Base-by-base conservation (phyloP, 2,113 vertebrate genomes). In the Arizona elegans region DNA sequence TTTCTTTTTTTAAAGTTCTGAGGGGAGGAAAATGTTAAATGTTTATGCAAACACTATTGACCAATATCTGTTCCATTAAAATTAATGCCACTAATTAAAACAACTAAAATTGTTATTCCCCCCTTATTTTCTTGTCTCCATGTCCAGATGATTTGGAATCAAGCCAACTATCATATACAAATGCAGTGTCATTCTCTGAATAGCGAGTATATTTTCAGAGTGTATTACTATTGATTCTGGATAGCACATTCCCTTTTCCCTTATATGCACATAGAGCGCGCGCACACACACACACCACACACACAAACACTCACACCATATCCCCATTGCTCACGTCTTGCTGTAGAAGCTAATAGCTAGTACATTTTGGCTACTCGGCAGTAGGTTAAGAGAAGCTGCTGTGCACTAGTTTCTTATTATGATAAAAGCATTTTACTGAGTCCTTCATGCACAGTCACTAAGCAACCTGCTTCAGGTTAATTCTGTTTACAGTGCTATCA, bases 21-120 rank as follows among this genome's bases (percentile, higher is more conserved):
- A 8, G 21, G 56, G 0, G 38, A 12, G 23, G 93, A 38, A 75
- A 43, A 0, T 0, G 86, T 0, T 0, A 86, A 43, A 87, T 9
- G 86, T 95, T 95, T 92, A 86, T 8, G 92, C 90, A 53, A 91
- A 91, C 43, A 95, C 58, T 52, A 9, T 47, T 86, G 91, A 91
- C 11, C 90, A 91, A 55, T 87, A 52, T 87, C 70, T 94, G 0
- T 8, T 91, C 50, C 50, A 29, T 58, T 17, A 85, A 91, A 95
- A 47, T 55, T 86, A 94, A 53, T 8, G 8, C 33, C 75, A 81
- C 0, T 85, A 81, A 86, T 8, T 89, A 90, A 86, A 85, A 26
- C 93, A 52, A 90, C 92, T 94, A 92, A 81, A 86, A 43, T 93
- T 55, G 5, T 8, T 12, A 33, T 58, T 9, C 5, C 38, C 43